These are phyloP conservation scores for Ethmia dodecea DNA, from an alignment of 2,888 invertebrate genomes.

Conservation along the genomic window DNA sequence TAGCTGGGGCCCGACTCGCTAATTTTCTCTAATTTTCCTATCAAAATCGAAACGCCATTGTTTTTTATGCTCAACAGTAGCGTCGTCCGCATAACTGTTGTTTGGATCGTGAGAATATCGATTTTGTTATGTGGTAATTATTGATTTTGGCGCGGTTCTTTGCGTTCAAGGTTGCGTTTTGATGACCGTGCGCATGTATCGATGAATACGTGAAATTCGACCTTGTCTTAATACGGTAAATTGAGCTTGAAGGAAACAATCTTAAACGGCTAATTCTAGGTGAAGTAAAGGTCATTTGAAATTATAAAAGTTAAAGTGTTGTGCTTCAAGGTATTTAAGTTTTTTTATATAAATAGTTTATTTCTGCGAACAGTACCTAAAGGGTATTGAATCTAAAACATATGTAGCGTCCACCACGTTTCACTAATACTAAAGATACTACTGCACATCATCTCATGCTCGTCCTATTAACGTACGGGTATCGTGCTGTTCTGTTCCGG, in stretches of 20 bases:
- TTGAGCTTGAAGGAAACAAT: conserved; percentile 55
- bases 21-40: conserved; percentile 77
- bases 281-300: conserved; percentile 11
- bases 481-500: background rate
- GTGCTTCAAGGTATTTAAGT: background rate
- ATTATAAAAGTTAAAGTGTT: background rate
- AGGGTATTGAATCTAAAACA: no score
- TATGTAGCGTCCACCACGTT: no score
- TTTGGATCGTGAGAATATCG: conserved; percentile 59
- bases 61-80: conserved; percentile 53
- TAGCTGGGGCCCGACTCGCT: conserved; percentile 59
- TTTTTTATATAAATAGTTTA: background rate
- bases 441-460: conserved; percentile 9
- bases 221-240: conserved; percentile 59
- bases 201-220: conserved; percentile 38
- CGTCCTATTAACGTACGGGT: conserved; percentile 8
- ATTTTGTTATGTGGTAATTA: conserved; percentile 60
- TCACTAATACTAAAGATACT: background rate
- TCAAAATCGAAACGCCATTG: conserved; percentile 65
- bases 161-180: conserved; percentile 39
- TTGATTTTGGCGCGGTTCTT: conserved; percentile 34
- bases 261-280: conserved; percentile 10
- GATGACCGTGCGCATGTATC: conserved; percentile 38
- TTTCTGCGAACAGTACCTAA: no score
- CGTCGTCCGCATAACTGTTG: conserved; percentile 46